A percentile compares a stretch with the other conserved stretches of the same genome.
Evolutionary conservation across 2,113 vertebrate species (phyloP).

Genomic region (Indicator maculatus): DNA sequence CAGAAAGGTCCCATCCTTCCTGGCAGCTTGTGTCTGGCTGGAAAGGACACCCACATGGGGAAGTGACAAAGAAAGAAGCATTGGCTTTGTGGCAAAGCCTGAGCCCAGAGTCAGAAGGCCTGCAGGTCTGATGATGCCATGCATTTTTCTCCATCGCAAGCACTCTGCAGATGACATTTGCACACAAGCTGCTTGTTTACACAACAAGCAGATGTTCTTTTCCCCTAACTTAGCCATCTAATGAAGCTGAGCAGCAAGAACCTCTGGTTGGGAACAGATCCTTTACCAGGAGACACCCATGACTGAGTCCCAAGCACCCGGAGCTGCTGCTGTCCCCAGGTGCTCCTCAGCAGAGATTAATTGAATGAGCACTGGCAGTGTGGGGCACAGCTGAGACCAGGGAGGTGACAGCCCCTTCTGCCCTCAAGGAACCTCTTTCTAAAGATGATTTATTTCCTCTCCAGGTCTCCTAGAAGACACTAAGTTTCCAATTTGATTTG

Average conservation of each 20-base stretch:
- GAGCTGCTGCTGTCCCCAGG: slow-evolving; percentile 32
- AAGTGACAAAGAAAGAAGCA: not conserved
- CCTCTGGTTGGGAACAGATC: not conserved
- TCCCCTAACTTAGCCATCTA: slow-evolving; percentile 36
- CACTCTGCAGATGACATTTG: not conserved
- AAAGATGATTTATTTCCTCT: slow-evolving; percentile 78
- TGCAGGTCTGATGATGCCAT: not conserved
- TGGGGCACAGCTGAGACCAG: slow-evolving; percentile 39
- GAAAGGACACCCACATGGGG: not conserved
- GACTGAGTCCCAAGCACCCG: not conserved
- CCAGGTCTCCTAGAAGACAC: slow-evolving; percentile 73
- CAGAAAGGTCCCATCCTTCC: rapidly evolving
- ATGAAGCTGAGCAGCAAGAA: slow-evolving; percentile 32
- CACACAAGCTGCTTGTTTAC: not conserved
- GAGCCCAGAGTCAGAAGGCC: not conserved
- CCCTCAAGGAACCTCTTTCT: not conserved
- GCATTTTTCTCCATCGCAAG: not conserved
- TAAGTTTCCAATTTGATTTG: slow-evolving; percentile 72
- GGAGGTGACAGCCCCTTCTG: not conserved
- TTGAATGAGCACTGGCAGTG: not conserved
- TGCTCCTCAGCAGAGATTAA: slow-evolving; percentile 38
- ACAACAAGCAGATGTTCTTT: slow-evolving; percentile 51
- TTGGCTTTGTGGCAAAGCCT: not conserved
- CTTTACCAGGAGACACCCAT: slow-evolving; percentile 24
- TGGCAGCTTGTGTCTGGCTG: not conserved